Evolutionary conservation across 2,888 invertebrate species (phyloP).

Genomic region (Cephus rjabovi): DNA sequence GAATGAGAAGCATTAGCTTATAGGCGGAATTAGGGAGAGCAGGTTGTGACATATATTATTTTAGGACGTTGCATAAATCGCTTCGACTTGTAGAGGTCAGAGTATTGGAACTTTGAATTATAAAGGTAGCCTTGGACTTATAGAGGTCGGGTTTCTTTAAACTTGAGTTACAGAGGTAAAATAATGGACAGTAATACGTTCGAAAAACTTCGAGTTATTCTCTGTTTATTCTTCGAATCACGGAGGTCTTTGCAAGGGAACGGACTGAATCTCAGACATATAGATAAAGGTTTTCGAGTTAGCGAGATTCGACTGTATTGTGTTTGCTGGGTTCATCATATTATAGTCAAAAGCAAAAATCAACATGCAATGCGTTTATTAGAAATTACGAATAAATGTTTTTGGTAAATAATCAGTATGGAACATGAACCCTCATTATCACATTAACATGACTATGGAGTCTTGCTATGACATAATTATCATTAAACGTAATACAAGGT

Average conservation of each 20-base stretch:
- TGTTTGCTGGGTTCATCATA: background rate
- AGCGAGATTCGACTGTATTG: too few relatives aligned
- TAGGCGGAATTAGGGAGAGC: too few relatives aligned
- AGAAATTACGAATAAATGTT: background rate
- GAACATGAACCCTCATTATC: background rate
- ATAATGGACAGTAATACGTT: too few relatives aligned
- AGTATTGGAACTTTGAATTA: conserved; percentile 8
- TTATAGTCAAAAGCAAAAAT: background rate
- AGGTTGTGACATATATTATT: background rate
- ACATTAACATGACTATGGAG: background rate
- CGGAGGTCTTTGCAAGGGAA: too few relatives aligned
- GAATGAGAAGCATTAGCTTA: too few relatives aligned
- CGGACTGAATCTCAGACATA: too few relatives aligned
- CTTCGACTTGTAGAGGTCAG: conserved; percentile 1
- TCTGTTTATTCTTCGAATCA: too few relatives aligned
- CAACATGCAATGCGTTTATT: background rate
- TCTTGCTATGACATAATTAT: background rate
- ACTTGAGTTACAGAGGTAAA: too few relatives aligned
- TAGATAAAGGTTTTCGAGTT: too few relatives aligned
- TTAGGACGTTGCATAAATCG: background rate
- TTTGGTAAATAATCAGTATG: background rate
- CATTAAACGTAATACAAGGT: background rate
- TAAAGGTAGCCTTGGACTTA: background rate
- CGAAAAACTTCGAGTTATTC: too few relatives aligned
- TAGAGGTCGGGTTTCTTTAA: too few relatives aligned